These are phyloP conservation scores for Phoxinus dragarum DNA, from an alignment of 2,797 vertebrate genomes.

Conservation along the genomic window DNA sequence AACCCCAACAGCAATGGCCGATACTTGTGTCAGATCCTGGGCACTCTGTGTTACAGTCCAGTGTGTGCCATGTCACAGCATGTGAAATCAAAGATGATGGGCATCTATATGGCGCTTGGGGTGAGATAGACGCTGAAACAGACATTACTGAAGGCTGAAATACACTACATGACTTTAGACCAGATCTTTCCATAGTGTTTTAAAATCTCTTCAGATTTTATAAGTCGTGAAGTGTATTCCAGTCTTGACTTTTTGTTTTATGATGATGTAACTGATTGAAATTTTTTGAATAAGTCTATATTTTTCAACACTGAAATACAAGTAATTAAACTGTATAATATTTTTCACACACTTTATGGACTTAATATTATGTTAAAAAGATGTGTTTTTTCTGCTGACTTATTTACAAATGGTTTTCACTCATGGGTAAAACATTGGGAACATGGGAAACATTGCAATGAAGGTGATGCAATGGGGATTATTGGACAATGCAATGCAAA, in stretches of 20 bases:
- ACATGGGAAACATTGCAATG: neutral
- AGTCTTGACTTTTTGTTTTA: too few relatives aligned
- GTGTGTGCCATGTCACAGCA: conserved; percentile 61
- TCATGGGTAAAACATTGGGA: neutral
- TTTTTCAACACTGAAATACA: neutral
- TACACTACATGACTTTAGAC: neutral
- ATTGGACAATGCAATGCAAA: neutral
- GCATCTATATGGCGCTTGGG: conserved; percentile 61
- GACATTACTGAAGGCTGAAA: neutral
- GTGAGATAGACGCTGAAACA: conserved; percentile 58
- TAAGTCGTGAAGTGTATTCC: neutral
- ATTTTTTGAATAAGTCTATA: neutral
- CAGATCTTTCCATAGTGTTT: neutral
- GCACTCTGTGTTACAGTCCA: conserved; percentile 71
- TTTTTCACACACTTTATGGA: neutral
- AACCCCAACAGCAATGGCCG: conserved; percentile 65
- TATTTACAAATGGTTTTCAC: neutral
- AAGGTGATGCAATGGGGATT: neutral
- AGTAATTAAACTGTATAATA: neutral
- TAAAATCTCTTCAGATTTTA: neutral
- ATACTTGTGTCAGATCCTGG: conserved; percentile 72
- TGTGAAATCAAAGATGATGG: conserved; percentile 47
- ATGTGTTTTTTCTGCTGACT: neutral
- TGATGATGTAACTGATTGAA: neutral
- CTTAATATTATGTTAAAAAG: neutral